Evolutionary conservation across 1,140 invertebrate genomes (phyloP), one percentile per base, ranked within the genome.

Genomic region (Nixonia krombeini): DNA sequence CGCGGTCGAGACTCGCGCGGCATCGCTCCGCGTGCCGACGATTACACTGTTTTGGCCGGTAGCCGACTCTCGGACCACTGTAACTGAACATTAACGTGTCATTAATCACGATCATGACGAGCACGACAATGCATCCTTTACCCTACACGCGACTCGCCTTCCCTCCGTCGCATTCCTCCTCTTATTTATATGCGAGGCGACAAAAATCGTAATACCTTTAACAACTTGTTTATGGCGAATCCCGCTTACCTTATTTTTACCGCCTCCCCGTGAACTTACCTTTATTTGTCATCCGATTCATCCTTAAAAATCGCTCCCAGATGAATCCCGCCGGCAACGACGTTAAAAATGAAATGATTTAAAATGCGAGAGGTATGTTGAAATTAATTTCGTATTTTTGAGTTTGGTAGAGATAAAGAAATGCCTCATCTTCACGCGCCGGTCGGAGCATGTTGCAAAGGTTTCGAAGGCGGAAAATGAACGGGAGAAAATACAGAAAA

Each of bases 61-160:
- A 72, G 74, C 70, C 62, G 67, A 42, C 55, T 58, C 55, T 74
- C 49, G 61, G 57, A 74, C 72, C 58, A 67, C 52, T 63, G 69
- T 73, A 76, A 76, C 68, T 72, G 76, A 68, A 75, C 79, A 81
- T 82, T 79, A 82, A 75, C 75, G 69, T 44, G 70, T 81, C 77
- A 82, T 84, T 77, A 79, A 80, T 84, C 82, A 76, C 71, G 40
- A 50, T 55, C 70, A 51, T 38, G 55, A 64, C 51, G 41, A 35
- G 41, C 62, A 56, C 52, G 51, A 67, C 63, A 72, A 72, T 57
- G 29, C 49, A 64, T 57, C 61, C 57, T 64, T 64, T 53, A 55
- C 29, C 51, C 47, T 50, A n/a, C 21, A 42, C 25, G 41, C 44
- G 63, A 56, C 58, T 49, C 45, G 58, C 56, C 52, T 51, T 7